Base-by-base conservation (phyloP, 2,888 invertebrate genomes). In the Theretra japonica region DNA sequence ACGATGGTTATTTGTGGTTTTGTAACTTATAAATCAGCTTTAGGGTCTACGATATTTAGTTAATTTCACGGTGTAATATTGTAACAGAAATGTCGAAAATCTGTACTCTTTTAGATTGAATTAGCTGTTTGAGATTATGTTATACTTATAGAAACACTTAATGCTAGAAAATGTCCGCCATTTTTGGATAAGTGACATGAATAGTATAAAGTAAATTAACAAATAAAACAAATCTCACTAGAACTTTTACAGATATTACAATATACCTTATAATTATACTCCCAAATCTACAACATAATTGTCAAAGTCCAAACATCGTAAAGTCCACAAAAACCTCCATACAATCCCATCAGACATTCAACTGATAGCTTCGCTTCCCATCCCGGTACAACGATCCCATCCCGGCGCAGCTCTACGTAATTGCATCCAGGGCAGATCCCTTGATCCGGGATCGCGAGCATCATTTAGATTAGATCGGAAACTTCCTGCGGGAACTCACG, bases 381-480 rank as follows among this genome's bases (percentile, higher is more conserved):
- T 48, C 41, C 15, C 41, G 23, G 11, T 48, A 65, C 17, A 65
- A 17, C 23, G 23, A n/a, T 30, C n/a, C n/a, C n/a, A n/a, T n/a
- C n/a, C n/a, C 60, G 8, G 62, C 41, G 4, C 21, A 21, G 41
- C 65, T 65, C 65, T 17, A 41, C 23, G 41, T 65, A 65, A 65
- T 65, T n/a, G 65, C 23, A 23, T 5, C 48, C 23, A 23, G 23
- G 6, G 41, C 6, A 48, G 23, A 65, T 65, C 65, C 41, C 23
- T 65, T 65, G 48, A 65, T 48, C 48, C 65, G 8, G 23, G 23
- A 48, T 65, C 21, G 23, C 41, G 23, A 21, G 23, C 48, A 21
- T 62, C 65, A 25, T 65, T 65, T 48, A 15, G 48, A 65, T 41
- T 41, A 48, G 19, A 53, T 53, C n/a, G n/a, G 53, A 53, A 53